Conservation (phyloP, 2,888 invertebrate genomes). For the Lutraria lutraria region DNA sequence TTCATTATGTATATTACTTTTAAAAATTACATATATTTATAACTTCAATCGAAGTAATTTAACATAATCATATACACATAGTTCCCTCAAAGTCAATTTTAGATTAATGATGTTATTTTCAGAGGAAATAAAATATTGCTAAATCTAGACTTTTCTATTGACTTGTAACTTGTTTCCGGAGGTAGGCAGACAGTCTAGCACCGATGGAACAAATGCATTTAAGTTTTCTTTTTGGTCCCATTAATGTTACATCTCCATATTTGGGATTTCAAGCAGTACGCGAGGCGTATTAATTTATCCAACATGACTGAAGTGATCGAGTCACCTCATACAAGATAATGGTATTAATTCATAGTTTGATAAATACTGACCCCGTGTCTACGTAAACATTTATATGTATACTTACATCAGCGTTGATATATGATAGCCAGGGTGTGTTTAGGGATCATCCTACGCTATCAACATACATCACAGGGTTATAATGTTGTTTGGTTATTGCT, state of each 20-base stretch:
- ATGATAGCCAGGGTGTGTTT: conserved; percentile 30
- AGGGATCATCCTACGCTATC: conserved; percentile 47
- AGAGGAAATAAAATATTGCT: conserved; percentile 11
- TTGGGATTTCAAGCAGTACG: neutral
- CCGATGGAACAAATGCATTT: conserved; percentile 14
- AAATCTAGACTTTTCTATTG: neutral
- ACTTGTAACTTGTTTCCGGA: neutral
- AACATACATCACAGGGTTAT: conserved; percentile 34
- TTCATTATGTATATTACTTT: too few species aligned
- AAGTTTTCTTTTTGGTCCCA: neutral
- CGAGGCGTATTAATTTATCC: neutral
- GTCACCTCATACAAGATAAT: conserved; percentile 53
- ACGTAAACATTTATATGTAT: conserved; percentile 49
- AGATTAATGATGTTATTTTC: neutral
- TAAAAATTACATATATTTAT: too few species aligned
- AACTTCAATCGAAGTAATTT: too few species aligned
- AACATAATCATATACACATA: conserved; percentile 2
- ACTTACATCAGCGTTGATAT: conserved; percentile 31
- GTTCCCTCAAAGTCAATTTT: neutral
- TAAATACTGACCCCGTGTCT: conserved; percentile 57
- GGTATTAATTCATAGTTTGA: conserved; percentile 67
- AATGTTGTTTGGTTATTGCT: conserved; percentile 36
- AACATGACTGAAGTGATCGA: conserved; percentile 42
- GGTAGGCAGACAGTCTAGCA: conserved; percentile 8
- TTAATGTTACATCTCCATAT: conserved; percentile 12